Percentiles rank a stretch among this genome's conserved stretches.
phyloP scores from a whole-genome alignment of 2,113 vertebrate species.

The Spilogale gracilis region DNA sequence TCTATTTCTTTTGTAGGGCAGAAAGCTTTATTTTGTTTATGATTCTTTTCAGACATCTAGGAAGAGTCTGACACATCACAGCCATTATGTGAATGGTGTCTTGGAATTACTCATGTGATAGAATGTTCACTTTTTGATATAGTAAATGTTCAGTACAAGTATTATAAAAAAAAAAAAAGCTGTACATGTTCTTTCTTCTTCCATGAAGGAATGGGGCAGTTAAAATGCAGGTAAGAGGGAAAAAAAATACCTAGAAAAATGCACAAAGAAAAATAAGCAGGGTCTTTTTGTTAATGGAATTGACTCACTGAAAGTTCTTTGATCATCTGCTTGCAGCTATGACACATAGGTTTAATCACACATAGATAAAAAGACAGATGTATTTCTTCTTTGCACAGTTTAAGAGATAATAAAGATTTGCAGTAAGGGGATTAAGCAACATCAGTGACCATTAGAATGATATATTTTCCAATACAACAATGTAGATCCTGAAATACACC shows the following conservation, averaged over 20 bases:
- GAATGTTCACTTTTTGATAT: not conserved
- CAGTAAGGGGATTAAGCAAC: not conserved
- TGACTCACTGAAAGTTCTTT: not conserved
- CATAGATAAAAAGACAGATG: not conserved
- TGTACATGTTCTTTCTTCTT: not conserved
- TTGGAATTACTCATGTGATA: not conserved
- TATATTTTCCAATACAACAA: not conserved
- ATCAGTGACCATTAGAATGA: not conserved
- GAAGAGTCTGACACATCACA: not conserved
- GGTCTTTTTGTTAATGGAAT: constrained; percentile 5
- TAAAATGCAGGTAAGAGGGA: not conserved
- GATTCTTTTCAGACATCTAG: not conserved
- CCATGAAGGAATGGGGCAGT: not conserved
- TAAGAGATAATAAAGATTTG: constrained; percentile 11
- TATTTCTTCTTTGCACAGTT: not conserved
- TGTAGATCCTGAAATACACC: not conserved
- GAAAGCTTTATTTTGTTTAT: not conserved
- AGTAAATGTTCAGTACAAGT: not conserved
- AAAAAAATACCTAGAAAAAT: not conserved
- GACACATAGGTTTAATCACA: constrained; percentile 47
- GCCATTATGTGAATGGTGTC: not conserved
- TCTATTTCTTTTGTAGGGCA: not conserved
- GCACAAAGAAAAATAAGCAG: not conserved
- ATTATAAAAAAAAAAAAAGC: not conserved
- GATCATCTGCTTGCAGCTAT: not conserved